phyloP scores from a whole-genome alignment of 1,140 invertebrate species.

The Drosophila azteca region DNA sequence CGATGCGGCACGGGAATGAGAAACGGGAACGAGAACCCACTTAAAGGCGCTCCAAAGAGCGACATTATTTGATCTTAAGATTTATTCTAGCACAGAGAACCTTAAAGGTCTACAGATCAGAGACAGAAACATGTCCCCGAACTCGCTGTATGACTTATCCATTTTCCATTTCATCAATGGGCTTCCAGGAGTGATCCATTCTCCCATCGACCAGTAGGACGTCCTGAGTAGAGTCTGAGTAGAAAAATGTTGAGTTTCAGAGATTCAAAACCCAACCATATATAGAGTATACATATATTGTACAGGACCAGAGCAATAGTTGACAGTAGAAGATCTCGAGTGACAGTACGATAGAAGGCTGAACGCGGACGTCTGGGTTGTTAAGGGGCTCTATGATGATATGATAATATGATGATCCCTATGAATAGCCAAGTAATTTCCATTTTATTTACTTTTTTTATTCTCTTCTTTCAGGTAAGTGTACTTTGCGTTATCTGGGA shows the following conservation, averaged over 20 bases:
- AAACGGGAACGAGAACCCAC: slow-evolving; percentile 22
- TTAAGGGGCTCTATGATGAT: not conserved
- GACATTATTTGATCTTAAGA: not conserved
- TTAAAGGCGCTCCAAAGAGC: slow-evolving; percentile 13
- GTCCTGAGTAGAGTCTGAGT: not conserved
- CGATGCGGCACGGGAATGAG: slow-evolving; percentile 5
- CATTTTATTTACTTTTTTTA: not conserved
- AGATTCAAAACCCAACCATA: too few relatives aligned
- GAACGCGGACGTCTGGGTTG: too few relatives aligned
- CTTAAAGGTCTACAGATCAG: too few relatives aligned
- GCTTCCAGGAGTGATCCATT: not conserved
- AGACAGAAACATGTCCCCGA: not conserved
- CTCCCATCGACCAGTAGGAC: not conserved
- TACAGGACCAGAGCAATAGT: too few relatives aligned
- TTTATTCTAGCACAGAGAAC: too few relatives aligned
- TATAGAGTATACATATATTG: too few relatives aligned
- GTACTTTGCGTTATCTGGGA: slow-evolving; percentile 53
- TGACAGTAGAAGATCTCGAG: not conserved
- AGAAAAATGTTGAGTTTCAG: not conserved
- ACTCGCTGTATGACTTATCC: not conserved
- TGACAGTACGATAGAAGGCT: too few relatives aligned
- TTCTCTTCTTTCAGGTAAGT: slow-evolving; percentile 65
- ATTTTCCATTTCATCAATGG: not conserved
- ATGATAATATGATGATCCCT: not conserved
- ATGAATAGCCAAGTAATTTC: slow-evolving; percentile 9